Evolutionary conservation across 2,888 invertebrate species (phyloP), one percentile per base, ranked within the genome.

Genomic region (Nomada ferruginata): DNA sequence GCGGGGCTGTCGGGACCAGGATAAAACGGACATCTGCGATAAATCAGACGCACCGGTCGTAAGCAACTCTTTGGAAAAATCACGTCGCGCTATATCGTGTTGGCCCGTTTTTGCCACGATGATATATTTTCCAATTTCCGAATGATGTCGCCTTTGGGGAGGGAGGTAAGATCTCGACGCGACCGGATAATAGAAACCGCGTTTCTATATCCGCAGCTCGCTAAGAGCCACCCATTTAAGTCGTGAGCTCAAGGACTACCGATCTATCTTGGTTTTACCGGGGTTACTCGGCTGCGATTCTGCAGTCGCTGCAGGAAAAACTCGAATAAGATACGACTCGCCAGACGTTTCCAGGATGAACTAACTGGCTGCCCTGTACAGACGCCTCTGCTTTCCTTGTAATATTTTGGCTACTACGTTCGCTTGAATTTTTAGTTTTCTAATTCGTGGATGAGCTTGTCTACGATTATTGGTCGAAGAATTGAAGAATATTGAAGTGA

Each of bases 61-160:
- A 87, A 88, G 88, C 82, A 87, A 88, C 89, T 87, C 86, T 82
- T 79, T 68, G 76, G 79, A 85, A 84, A 88, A 89, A 85, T 86
- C 73, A 75, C 75, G 68, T 61, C 65, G 68, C 70, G 65, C 57
- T 82, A 53, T 68, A 79, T 74, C 83, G 76, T 57, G 74, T 47
- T 75, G 78, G 77, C 65, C 76, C 65, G 84, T 89, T 79, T 82
- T 74, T 53, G 60, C 52, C 20, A 42, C 18, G 55, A 74, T 85
- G 85, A 89, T 89, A 84, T 87, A 89, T 88, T 81, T 84, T 83
- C 87, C 89, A 89, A 89, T 88, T 89, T 89, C 87, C 89, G 89
- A 88, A 85, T 79, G 79, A 83, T 83, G 70, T 81, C 81, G 79
- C 65, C 65, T 63, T 57, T 59, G 52, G 29, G 64, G 59, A 5